Percentiles rank a stretch among this genome's conserved stretches.
Conservation (phyloP, 2,888 invertebrate genomes). For the Quadriops clusia region DNA sequence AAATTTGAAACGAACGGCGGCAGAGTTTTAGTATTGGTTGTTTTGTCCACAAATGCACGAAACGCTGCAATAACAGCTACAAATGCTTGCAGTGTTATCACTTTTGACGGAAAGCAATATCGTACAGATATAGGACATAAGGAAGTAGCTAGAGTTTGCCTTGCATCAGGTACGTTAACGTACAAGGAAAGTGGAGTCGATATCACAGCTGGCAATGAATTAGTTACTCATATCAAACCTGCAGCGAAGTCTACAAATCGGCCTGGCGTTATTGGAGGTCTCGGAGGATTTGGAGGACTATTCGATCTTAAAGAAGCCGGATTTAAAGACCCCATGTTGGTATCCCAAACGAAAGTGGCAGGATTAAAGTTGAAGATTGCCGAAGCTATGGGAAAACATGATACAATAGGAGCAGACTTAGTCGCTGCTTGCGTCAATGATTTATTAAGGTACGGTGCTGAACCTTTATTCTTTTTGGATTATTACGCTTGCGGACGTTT, state of each 20-base stretch:
- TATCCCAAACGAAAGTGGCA: conserved; percentile 93
- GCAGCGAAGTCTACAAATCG: conserved; percentile 67
- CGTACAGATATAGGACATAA: conserved; percentile 84
- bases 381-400: conserved; percentile 62
- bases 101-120: conserved; percentile 77
- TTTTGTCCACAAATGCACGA: conserved; percentile 54
- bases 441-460: conserved; percentile 87
- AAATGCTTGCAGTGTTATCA: conserved; percentile 56
- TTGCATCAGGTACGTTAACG: conserved; percentile 54
- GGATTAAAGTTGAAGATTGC: conserved; percentile 96
- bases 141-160: conserved; percentile 66
- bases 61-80: conserved; percentile 64
- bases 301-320: conserved; percentile 73
- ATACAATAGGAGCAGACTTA: conserved; percentile 83
- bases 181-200: conserved; percentile 90
- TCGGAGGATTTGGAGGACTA: conserved; percentile 90
- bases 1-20: conserved; percentile 68
- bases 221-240: conserved; percentile 76
- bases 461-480: conserved; percentile 92
- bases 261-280: conserved; percentile 63
- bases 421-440: conserved; percentile 99
- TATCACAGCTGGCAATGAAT: conserved; percentile 79
- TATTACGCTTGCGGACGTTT: conserved; percentile 89
- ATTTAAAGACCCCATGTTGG: conserved; percentile 69
- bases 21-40: conserved; percentile 74